These are phyloP conservation scores for Abrostola tripartita DNA, from an alignment of 2,888 invertebrate genomes.

Conservation along the genomic window DNA sequence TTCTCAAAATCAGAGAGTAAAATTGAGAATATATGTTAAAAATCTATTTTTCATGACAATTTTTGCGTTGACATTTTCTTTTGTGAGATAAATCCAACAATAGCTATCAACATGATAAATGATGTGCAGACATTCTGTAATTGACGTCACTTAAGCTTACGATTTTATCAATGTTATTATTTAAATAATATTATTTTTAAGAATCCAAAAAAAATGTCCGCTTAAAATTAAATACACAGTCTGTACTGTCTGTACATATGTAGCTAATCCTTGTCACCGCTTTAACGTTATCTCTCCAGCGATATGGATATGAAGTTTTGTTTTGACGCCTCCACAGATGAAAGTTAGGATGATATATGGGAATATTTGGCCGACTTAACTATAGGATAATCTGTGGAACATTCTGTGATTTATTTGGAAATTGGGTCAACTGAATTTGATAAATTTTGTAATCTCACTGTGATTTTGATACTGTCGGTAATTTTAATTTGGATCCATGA, in stretches of 20 bases:
- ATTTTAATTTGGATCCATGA: too few species aligned
- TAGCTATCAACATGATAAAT: too few species aligned
- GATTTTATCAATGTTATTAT: too few species aligned
- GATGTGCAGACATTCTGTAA: too few species aligned
- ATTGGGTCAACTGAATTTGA: background rate
- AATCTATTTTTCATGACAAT: too few species aligned
- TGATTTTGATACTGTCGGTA: background rate
- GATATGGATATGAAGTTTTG: slow-evolving; percentile 61
- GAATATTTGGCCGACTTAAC: slow-evolving; percentile 49
- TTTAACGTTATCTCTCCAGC: slow-evolving; percentile 35
- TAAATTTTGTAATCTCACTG: background rate
- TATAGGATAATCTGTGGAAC: slow-evolving; percentile 35
- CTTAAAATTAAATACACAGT: background rate
- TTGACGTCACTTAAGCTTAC: too few species aligned
- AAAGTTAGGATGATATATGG: slow-evolving; percentile 72
- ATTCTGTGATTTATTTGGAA: slow-evolving; percentile 15
- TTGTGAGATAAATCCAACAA: too few species aligned
- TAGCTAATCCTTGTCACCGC: slow-evolving; percentile 55
- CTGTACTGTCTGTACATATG: slow-evolving; percentile 42
- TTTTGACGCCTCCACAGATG: slow-evolving; percentile 69
- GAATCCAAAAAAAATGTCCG: background rate
- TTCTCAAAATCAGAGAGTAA: too few species aligned
- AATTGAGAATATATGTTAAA: too few species aligned
- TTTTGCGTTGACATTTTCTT: too few species aligned
- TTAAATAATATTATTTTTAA: background rate